Percentiles rank a stretch among this genome's conserved stretches.
phyloP scores from a whole-genome alignment of 2,797 vertebrate genomes.

The Acipenser ruthenus region DNA sequence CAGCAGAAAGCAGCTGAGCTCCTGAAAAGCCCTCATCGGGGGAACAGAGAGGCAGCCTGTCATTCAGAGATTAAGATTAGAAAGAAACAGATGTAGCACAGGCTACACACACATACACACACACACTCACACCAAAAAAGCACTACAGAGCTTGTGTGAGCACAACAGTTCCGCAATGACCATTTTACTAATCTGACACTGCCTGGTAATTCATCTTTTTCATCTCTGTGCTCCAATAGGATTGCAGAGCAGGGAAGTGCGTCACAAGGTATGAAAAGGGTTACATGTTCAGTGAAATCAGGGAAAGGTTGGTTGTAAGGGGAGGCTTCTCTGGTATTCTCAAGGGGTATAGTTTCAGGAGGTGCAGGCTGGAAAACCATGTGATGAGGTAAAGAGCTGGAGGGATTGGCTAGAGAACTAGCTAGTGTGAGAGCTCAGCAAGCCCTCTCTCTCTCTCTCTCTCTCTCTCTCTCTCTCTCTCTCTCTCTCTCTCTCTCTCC shows the following conservation, averaged over 20 bases:
- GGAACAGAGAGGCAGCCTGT: neutral
- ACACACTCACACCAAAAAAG: too few species aligned
- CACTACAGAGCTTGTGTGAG: too few species aligned
- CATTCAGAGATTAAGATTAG: conserved; percentile 5
- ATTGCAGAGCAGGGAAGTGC: conserved; percentile 44
- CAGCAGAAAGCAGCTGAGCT: conserved; percentile 17
- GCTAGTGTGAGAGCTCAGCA: conserved; percentile 61
- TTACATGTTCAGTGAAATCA: conserved; percentile 24
- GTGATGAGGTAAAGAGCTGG: conserved; percentile 68
- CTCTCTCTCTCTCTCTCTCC: conserved; percentile 21
- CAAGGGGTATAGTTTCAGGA: conserved; percentile 65
- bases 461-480: conserved; percentile 34
- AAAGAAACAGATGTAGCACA: neutral
- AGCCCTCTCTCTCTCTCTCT: conserved; percentile 35
- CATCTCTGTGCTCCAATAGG: conserved; percentile 35
- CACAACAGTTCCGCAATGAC: conserved; percentile 25
- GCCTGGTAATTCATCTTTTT: conserved; percentile 43
- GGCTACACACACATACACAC: too few species aligned
- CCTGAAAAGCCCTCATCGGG: neutral
- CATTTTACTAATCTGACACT: conserved; percentile 35
- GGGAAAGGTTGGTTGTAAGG: conserved; percentile 15
- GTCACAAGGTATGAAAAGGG: conserved; percentile 46
- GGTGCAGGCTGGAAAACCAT: conserved; percentile 68
- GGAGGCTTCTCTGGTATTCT: conserved; percentile 46
- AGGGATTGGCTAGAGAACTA: conserved; percentile 63